These are phyloP conservation scores for Drosophila incognita DNA, from an alignment of 2,888 invertebrate genomes.

Conservation along the genomic window DNA sequence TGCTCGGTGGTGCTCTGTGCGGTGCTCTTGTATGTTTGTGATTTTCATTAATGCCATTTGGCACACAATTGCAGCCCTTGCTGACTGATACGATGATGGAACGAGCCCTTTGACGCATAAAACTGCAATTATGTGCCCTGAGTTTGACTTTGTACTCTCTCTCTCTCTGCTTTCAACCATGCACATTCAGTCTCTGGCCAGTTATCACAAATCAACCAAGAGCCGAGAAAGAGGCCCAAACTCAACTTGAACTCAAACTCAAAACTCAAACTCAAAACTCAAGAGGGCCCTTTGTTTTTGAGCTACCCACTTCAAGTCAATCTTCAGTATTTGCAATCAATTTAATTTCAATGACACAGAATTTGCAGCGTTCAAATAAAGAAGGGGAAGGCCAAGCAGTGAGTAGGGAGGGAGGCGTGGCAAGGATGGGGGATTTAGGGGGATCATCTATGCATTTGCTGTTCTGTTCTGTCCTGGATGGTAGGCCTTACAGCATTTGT, in stretches of 20 bases:
- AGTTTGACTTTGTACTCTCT: constrained; percentile 53
- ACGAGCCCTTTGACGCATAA: constrained; percentile 48
- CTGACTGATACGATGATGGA: neutral
- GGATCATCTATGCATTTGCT: constrained; percentile 34
- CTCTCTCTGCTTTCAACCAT: neutral
- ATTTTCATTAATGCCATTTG: constrained; percentile 77
- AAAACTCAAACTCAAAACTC: constrained; percentile 3
- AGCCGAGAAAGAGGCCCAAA: constrained; percentile 4
- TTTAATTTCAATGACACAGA: constrained; percentile 78
- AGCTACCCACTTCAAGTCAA: constrained; percentile 71
- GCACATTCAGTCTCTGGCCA: neutral
- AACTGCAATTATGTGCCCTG: constrained; percentile 68
- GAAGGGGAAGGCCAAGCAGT: neutral
- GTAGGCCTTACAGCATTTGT: constrained; percentile 59
- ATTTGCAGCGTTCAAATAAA: constrained; percentile 55
- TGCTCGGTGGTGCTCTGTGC: constrained; percentile 11
- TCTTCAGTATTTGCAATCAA: constrained; percentile 80
- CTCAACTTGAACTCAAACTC: constrained; percentile 3
- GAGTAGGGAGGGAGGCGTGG: neutral
- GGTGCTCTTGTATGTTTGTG: constrained; percentile 52
- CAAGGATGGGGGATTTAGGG: neutral
- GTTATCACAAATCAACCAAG: constrained; percentile 60
- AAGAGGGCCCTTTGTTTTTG: constrained; percentile 40
- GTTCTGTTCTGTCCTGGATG: constrained; percentile 2
- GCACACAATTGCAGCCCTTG: constrained; percentile 59